phyloP scores from a whole-genome alignment of 2,113 vertebrate species.

The Caranx melampygus region DNA sequence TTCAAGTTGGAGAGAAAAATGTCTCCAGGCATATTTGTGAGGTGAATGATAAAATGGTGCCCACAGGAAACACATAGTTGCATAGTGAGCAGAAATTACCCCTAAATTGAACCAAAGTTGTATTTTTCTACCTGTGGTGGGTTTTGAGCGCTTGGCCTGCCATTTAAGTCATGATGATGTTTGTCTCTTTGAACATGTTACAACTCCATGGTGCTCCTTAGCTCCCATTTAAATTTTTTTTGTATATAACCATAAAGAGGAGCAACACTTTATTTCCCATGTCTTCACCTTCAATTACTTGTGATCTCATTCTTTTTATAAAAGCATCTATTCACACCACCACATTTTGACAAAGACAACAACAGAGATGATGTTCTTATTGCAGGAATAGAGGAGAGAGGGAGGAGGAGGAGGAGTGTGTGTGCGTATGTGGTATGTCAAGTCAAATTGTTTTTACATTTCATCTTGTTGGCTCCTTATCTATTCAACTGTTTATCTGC shows the following conservation, averaged over 20 bases:
- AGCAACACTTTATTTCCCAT: conserved; percentile 5
- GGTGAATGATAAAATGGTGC: conserved; percentile 67
- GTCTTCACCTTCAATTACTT: conserved; percentile 66
- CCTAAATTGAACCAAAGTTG: conserved; percentile 30
- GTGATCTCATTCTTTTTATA: conserved; percentile 56
- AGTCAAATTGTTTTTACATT: conserved; percentile 79
- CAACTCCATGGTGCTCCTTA: conserved; percentile 19
- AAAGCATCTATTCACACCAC: conserved; percentile 52
- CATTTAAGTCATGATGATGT: conserved; percentile 41
- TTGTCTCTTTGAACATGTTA: conserved; percentile 53
- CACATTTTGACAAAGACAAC: conserved; percentile 56
- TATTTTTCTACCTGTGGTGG: conserved; percentile 34
- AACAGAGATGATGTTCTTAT: conserved; percentile 54
- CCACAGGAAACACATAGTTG: conserved; percentile 48
- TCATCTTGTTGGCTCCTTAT: conserved; percentile 75
- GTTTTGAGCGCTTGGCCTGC: conserved; percentile 8
- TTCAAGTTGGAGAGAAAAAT: conserved; percentile 47
- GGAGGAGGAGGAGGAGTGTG: conserved; percentile 40
- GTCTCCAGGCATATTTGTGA: conserved; percentile 61
- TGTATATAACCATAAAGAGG: conserved; percentile 4
- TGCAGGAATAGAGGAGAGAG: conserved; percentile 32
- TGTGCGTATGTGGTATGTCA: conserved; percentile 64
- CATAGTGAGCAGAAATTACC: conserved; percentile 46
- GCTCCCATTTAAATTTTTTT: conserved; percentile 5
- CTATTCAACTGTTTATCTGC: conserved; percentile 76